Percentiles rank a stretch among this genome's conserved stretches.
phyloP scores from a whole-genome alignment of 1,140 invertebrate genomes.

The Drepana arcuata region DNA sequence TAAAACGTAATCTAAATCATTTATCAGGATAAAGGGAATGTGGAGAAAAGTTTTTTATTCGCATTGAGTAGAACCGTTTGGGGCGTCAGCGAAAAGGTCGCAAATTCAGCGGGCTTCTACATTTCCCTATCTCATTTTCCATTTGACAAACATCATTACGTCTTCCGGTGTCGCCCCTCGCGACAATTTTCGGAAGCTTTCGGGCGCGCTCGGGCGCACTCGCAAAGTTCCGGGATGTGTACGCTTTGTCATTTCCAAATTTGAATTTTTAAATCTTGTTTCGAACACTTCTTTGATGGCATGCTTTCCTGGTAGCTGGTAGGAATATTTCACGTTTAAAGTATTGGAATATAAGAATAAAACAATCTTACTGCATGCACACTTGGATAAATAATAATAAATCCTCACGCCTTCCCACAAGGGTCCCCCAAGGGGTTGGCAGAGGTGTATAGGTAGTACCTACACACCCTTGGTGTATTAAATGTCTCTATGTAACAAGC shows the following conservation, averaged over 20 bases:
- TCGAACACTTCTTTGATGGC: neutral
- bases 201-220: constrained; percentile 27
- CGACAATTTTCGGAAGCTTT: constrained; percentile 33
- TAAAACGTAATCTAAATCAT: constrained; percentile 14
- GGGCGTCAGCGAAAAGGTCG: constrained; percentile 25
- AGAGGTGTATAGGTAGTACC: too few relatives aligned
- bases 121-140: constrained; percentile 71
- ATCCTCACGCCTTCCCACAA: too few relatives aligned
- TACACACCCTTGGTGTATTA: too few relatives aligned
- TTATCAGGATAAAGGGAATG: constrained; percentile 6
- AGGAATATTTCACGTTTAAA: neutral
- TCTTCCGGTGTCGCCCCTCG: constrained; percentile 47
- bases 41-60: constrained; percentile 10
- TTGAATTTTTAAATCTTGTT: constrained; percentile 4
- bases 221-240: constrained; percentile 19
- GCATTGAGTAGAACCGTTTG: too few relatives aligned
- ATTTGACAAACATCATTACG: constrained; percentile 71
- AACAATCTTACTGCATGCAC: too few relatives aligned
- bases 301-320: neutral
- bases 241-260: constrained; percentile 18
- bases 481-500: too few relatives aligned
- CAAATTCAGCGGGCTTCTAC: constrained; percentile 31
- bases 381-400: too few relatives aligned
- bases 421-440: too few relatives aligned
- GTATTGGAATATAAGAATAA: too few relatives aligned